Evolutionary conservation across 2,888 invertebrate species (phyloP), one percentile per base, ranked within the genome.

Genomic region (Cryptosula pallasiana): DNA sequence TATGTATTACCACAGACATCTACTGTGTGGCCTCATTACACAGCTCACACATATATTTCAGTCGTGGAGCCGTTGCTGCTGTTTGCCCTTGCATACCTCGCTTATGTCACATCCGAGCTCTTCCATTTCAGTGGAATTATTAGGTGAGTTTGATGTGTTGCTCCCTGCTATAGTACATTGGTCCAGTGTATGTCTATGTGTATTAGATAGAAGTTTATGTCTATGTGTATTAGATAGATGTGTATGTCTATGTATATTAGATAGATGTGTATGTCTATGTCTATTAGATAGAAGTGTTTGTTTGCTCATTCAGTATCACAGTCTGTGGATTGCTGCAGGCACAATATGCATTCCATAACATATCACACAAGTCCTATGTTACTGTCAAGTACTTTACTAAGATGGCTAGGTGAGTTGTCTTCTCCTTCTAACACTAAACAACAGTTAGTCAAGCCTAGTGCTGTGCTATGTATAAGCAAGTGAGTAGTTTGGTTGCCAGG

Each of bases 91-190:
- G 87, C 88, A 20, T 88, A 88, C 76, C 78, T 87, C 34, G 81
- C 87, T 0, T 88, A 88, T 76, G 80, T 88, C 13, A 77, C 84
- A 54, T 87, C 87, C 1, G 88, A 88, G 78, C 78, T 88, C 76
- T 86, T 88, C 76, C 87, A 87, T 73, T 87, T 87, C 77, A 88
- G 88, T 3, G 88, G 88, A 55, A 87, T 88, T 74, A 88, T 88
- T 54, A 86, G 85, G 85, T 85, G 76, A 73, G 72, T 74, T 58
- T 58, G 9, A n/a, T n/a, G n/a, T n/a, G n/a, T n/a, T n/a, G n/a
- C n/a, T n/a, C n/a, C n/a, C n/a, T n/a, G n/a, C n/a, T n/a, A n/a
- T n/a, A n/a, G n/a, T n/a, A n/a, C n/a, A n/a, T n/a, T n/a, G n/a
- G n/a, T n/a, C n/a, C n/a, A n/a, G n/a, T n/a, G n/a, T n/a, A n/a